Evolutionary conservation across 2,113 vertebrate genomes (phyloP).

Genomic region (Formicarius rufipectus): DNA sequence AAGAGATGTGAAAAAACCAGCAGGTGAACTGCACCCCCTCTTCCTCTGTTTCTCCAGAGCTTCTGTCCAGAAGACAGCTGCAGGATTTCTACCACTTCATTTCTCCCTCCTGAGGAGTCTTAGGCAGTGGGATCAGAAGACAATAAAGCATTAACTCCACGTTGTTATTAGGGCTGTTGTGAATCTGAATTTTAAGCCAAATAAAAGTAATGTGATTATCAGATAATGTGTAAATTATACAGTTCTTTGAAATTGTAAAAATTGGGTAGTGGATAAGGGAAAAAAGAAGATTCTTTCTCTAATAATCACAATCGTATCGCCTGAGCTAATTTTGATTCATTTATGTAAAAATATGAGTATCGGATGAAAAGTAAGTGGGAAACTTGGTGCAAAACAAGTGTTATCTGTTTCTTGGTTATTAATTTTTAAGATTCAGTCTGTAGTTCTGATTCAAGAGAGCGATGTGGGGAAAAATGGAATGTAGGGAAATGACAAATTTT

Average conservation of each 20-base stretch:
- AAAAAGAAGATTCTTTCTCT: not conserved
- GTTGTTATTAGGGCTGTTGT: not conserved
- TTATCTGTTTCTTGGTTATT: not conserved
- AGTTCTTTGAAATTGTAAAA: not conserved
- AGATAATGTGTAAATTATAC: not conserved
- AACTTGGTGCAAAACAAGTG: not conserved
- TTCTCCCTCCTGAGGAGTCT: not conserved
- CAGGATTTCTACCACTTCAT: not conserved
- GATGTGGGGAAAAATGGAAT: not conserved
- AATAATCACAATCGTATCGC: not conserved
- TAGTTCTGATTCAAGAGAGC: not conserved
- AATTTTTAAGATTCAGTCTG: not conserved
- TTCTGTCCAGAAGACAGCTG: not conserved
- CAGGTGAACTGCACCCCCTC: not conserved
- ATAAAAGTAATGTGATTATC: not conserved
- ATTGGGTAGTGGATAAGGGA: not conserved
- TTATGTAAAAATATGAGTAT: not conserved
- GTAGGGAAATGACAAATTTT: not conserved
- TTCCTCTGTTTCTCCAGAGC: not conserved
- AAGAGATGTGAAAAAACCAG: not conserved
- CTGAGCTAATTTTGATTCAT: not conserved
- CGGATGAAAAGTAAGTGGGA: not conserved
- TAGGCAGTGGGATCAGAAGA: not conserved
- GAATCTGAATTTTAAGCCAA: not conserved
- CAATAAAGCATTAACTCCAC: not conserved